A percentile compares a stretch with the other conserved stretches of the same genome.
phyloP scores from a whole-genome alignment of 2,797 vertebrate genomes.

The Takifugu rubripes region DNA sequence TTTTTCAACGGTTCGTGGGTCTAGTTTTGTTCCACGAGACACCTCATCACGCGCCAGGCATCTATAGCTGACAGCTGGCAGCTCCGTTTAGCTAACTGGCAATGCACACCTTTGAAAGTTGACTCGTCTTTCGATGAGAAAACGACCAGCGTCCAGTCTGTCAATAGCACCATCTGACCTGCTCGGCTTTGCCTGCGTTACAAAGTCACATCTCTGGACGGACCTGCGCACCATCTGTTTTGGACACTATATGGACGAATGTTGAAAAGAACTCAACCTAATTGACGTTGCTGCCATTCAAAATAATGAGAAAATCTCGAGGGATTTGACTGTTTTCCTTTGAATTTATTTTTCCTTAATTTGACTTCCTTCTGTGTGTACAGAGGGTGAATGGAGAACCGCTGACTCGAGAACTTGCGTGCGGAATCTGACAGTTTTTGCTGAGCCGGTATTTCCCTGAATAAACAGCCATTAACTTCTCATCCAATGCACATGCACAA shows the following conservation, averaged over 20 bases:
- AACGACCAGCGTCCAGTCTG: conserved; percentile 4
- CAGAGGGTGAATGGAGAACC: conserved; percentile 6
- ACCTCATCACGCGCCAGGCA: conserved; percentile 43
- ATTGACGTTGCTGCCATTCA: conserved; percentile 40
- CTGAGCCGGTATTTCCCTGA: neutral
- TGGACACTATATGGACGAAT: conserved; percentile 11
- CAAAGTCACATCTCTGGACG: conserved; percentile 47
- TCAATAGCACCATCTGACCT: conserved; percentile 38
- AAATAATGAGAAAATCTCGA: conserved; percentile 14
- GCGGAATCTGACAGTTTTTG: neutral
- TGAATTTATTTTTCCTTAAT: conserved; percentile 1
- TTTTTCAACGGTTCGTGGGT: conserved; percentile 37
- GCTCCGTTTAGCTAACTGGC: conserved; percentile 42
- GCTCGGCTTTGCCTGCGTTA: conserved; percentile 27
- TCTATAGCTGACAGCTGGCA: conserved; percentile 53
- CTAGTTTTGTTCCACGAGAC: conserved; percentile 32
- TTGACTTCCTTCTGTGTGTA: conserved; percentile 9
- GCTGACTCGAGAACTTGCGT: conserved; percentile 7
- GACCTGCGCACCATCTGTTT: conserved; percentile 50
- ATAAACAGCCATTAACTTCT: neutral
- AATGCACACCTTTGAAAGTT: conserved; percentile 54
- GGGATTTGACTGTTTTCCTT: conserved; percentile 2
- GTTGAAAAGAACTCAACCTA: conserved; percentile 15
- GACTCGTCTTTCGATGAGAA: conserved; percentile 32
- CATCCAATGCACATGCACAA: neutral